phyloP scores from a whole-genome alignment of 2,113 vertebrate species.

The Pelodiscus sinensis region DNA sequence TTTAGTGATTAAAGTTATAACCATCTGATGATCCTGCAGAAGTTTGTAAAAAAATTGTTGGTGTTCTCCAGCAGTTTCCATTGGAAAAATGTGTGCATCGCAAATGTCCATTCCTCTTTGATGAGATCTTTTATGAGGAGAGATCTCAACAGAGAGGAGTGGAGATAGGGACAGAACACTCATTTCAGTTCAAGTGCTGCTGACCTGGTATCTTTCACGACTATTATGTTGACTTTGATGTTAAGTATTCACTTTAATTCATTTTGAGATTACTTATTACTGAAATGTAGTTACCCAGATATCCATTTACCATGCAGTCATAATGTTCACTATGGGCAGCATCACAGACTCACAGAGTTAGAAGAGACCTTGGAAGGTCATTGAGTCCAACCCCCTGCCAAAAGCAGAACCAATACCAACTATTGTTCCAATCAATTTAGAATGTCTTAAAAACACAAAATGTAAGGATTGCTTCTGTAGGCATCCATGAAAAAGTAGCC shows the following conservation, averaged over 20 bases:
- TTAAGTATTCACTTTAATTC: background rate
- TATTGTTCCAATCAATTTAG: background rate
- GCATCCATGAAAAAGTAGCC: background rate
- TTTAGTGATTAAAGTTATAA: background rate
- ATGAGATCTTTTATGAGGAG: no score
- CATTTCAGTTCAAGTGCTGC: fast-evolving
- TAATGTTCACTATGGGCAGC: background rate
- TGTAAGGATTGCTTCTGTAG: background rate
- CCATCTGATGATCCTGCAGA: background rate
- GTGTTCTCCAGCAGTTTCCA: background rate
- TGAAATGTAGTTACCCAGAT: background rate
- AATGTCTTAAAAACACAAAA: background rate
- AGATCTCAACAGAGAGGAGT: background rate
- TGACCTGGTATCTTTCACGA: background rate
- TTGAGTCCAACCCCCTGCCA: no score
- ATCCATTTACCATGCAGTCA: background rate
- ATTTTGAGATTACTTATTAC: background rate
- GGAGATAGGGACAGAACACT: background rate
- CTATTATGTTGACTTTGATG: background rate
- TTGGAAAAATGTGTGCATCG: background rate
- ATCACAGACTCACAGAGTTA: no score
- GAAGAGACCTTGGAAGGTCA: no score
- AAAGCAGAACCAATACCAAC: no score
- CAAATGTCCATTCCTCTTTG: background rate
- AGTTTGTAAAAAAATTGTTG: background rate